Evolutionary conservation across 1,140 invertebrate species (phyloP).

Genomic region (Lasioglossum baleicum): DNA sequence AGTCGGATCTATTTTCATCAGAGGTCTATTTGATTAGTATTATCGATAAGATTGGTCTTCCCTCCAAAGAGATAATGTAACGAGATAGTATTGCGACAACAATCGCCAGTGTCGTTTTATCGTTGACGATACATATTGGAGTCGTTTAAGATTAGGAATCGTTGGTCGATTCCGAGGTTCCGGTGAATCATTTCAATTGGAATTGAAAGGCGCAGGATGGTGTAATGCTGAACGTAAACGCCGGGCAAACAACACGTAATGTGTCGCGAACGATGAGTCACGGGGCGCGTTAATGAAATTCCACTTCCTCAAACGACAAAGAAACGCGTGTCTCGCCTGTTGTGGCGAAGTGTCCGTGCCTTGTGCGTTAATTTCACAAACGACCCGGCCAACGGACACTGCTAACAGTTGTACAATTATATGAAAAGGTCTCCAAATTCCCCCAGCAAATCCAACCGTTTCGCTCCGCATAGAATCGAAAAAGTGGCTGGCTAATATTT

Average conservation of each 20-base stretch:
- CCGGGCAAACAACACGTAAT: slow-evolving; percentile 16
- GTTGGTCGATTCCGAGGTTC: background rate
- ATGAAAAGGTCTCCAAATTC: background rate
- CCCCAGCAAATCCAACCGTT: too few species aligned
- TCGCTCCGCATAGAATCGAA: background rate
- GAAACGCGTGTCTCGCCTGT: slow-evolving; percentile 45
- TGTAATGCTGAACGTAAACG: background rate
- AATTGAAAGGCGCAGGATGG: too few species aligned
- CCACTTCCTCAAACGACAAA: slow-evolving; percentile 58
- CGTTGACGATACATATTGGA: too few species aligned
- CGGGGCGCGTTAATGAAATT: slow-evolving; percentile 61
- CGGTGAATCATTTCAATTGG: background rate
- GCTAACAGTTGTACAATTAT: background rate
- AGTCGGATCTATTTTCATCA: too few species aligned
- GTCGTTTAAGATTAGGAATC: background rate
- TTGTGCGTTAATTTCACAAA: slow-evolving; percentile 53
- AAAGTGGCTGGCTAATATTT: background rate
- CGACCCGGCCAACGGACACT: slow-evolving; percentile 19
- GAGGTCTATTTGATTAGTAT: too few species aligned
- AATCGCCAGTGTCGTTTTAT: too few species aligned
- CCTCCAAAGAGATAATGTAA: too few species aligned
- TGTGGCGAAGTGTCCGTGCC: slow-evolving; percentile 44
- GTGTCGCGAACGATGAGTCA: slow-evolving; percentile 49
- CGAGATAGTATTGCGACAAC: too few species aligned
- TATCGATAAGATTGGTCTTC: too few species aligned